Evolutionary conservation across 1,140 invertebrate genomes (phyloP), one percentile per base, ranked within the genome.

Genomic region (Leptinotarsa defecta): DNA sequence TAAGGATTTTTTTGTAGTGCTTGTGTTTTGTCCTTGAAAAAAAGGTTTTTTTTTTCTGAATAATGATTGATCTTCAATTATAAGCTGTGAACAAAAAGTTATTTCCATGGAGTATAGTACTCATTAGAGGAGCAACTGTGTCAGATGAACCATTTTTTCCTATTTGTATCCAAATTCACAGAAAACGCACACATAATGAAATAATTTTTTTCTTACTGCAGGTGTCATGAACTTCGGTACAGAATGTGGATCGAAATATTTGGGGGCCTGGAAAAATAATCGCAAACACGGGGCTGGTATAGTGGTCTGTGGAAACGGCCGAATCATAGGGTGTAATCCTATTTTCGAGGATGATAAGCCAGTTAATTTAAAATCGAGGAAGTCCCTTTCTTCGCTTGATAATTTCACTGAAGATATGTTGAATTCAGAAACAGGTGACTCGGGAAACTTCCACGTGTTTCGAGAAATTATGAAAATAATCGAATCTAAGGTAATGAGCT

Each of bases 241-340:
- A 8, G 85, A 86, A 48, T 85, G 87, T 67, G 87, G 89, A 4
- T 86, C 87, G 0, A 87, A 85, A 80, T 88, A 89, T 76, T 87
- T 84, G 68, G 89, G 90, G 17, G 82, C 86, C 49, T 91, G 89
- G 83, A 84, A 85, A 75, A 81, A 87, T 64, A 87, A 90, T 79
- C 86, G 87, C 71, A 91, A 91, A 80, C 83, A 90, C 73, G 89
- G 90, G 3, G 76, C 82, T 19, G 89, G 89, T 22, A 85, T 85
- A 49, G 82, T 90, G 73, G 84, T 89, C 20, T 88, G 88, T 69
- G 87, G 88, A 76, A 88, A 88, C 76, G 89, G 89, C 17, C 81
- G 85, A n/a, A 85, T 86, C 15, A 76, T 89, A 3, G 81, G 88
- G 76, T 78, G 84, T 65, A 85, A 88, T 81, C 82, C 85, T 5